These are phyloP conservation scores for Pygocentrus nattereri DNA, from an alignment of 2,797 vertebrate genomes.

Conservation along the genomic window DNA sequence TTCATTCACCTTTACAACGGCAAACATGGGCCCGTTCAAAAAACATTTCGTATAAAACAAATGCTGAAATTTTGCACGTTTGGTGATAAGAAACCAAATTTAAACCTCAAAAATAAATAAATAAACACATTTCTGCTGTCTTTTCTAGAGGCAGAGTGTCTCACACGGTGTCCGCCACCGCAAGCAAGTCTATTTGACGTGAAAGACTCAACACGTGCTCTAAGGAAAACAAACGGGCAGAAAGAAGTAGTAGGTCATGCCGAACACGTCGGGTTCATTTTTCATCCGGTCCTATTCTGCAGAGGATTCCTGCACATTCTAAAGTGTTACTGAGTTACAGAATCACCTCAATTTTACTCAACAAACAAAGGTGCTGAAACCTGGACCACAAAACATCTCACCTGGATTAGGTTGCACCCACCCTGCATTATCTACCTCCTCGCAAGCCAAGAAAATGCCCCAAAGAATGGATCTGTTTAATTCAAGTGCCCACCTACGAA, in stretches of 20 bases:
- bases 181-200: no score
- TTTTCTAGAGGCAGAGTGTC: no score
- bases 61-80: no score
- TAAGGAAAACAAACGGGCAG: no score
- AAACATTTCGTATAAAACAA: no score
- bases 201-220: no score
- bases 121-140: no score
- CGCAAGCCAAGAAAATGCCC: background rate
- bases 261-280: background rate
- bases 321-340: background rate
- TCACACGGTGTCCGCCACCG: no score
- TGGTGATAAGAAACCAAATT: no score
- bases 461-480: background rate
- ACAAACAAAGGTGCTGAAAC: background rate
- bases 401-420: constrained; percentile 21
- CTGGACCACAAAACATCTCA: constrained; percentile 22
- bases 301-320: background rate
- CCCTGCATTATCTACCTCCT: background rate
- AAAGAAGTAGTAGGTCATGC: background rate
- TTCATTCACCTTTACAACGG: no score
- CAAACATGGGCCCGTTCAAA: no score
- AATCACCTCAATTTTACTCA: background rate
- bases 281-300: background rate
- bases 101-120: no score
- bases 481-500: background rate